These are phyloP conservation scores for Ornithorhynchus anatinus DNA, from an alignment of 2,113 vertebrate species.

Conservation along the genomic window DNA sequence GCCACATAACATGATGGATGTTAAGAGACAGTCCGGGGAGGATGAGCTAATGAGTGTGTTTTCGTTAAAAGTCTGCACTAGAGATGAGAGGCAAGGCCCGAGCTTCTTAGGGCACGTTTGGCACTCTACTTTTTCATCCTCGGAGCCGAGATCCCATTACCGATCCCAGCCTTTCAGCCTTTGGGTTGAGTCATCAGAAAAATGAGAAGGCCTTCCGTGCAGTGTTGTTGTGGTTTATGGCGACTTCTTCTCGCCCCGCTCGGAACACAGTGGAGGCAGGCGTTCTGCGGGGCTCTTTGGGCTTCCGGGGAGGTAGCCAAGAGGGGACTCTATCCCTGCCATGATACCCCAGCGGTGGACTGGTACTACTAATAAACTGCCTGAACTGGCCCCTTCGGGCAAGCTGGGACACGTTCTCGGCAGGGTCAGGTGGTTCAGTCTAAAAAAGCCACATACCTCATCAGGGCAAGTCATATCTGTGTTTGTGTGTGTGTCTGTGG, in stretches of 20 bases:
- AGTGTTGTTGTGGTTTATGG: constrained; percentile 6
- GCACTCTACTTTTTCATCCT: constrained; percentile 19
- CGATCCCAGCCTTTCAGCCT: constrained; percentile 55
- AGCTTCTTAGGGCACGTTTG: constrained; percentile 29
- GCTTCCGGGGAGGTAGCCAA: constrained; percentile 46
- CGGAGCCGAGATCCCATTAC: constrained; percentile 55
- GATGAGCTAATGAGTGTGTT: constrained; percentile 64
- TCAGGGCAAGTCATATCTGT: not conserved
- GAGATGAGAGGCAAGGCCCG: constrained; percentile 43
- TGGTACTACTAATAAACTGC: constrained; percentile 58
- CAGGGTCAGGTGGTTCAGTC: not conserved
- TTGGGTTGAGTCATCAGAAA: constrained; percentile 34
- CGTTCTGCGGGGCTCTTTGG: constrained; percentile 25
- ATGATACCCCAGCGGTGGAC: constrained; percentile 45
- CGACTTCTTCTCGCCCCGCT: not conserved
- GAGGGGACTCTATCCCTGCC: constrained; percentile 36
- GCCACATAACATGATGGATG: constrained; percentile 55
- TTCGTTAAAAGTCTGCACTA: constrained; percentile 44
- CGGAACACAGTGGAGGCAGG: not conserved
- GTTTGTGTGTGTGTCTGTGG: too few relatives aligned
- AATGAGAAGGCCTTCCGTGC: constrained; percentile 25
- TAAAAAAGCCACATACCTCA: not conserved
- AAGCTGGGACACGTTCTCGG: not conserved
- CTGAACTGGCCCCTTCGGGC: constrained; percentile 12
- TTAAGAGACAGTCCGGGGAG: constrained; percentile 50